Base-by-base conservation (phyloP, 2,888 invertebrate genomes). In the Ichneumon xanthorius region DNA sequence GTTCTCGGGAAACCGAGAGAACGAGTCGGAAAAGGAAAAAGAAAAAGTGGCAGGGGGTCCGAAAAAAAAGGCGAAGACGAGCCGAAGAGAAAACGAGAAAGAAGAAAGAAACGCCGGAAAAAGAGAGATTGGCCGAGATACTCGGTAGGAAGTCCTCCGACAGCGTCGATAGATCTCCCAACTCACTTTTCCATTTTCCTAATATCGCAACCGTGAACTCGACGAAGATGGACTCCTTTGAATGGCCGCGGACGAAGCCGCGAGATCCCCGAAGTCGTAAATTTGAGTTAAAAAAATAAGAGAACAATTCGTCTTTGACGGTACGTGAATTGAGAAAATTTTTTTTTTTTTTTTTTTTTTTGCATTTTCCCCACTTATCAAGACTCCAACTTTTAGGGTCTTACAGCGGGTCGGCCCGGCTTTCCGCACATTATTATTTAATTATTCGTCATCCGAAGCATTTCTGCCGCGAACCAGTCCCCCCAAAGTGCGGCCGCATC, bases 151-250 rank as follows among this genome's bases (percentile, higher is more conserved):
- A 85, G 80, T 85, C 79, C 40, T 76, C 48, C 53, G 48, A 80
- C 76, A 82, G 70, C 80, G 77, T 37, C 76, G 79, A 76, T 80
- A 53, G 76, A 77, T 80, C 68, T 53, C 50, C 11, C 30, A 16
- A 67, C 67, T 77, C 82, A 80, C 82, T 82, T 82, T 80, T 82
- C 80, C 72, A 85, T 85, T 85, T 85, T 85, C 76, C 61, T 85
- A 80, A 85, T 82, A 80, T 68, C 80, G 48, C 61, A 80, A 76
- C 50, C 45, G 67, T 37, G 22, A 61, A 30, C 22, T 37, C 53
- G 76, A 65, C 22, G 53, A 53, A 67, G 48, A 65, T 22, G 53
- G 9, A 61, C 26, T 61, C 61, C 26, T 33, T 75, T 22, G 33
- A n/a, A 75, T n/a, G 63, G 73, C 45, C 30, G 26, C 48, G 65